These are phyloP conservation scores for Morpho achilles DNA, from an alignment of 2,888 invertebrate genomes.

Conservation along the genomic window DNA sequence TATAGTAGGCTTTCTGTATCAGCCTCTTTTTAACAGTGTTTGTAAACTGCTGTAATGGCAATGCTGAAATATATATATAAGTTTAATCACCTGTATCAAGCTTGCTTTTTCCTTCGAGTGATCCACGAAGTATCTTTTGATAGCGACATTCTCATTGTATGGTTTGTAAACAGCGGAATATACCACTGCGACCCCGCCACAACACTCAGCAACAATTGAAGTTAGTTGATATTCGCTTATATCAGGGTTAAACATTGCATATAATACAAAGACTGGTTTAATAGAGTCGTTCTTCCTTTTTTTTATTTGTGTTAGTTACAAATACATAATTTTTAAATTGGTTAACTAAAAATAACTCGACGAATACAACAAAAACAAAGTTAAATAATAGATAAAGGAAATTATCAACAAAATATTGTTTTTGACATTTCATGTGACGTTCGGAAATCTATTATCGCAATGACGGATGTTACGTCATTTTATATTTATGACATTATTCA, in stretches of 20 bases:
- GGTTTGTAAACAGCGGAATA: slow-evolving; percentile 84
- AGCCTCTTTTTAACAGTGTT: too few relatives aligned
- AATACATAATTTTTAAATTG: slow-evolving; percentile 20
- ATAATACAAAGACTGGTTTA: background rate
- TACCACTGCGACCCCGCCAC: slow-evolving; percentile 84
- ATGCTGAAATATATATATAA: too few relatives aligned
- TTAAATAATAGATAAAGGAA: slow-evolving; percentile 5
- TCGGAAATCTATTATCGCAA: slow-evolving; percentile 1
- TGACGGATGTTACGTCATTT: too few relatives aligned
- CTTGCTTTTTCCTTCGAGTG: slow-evolving; percentile 81
- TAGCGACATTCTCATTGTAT: slow-evolving; percentile 82
- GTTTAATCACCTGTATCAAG: slow-evolving; percentile 73
- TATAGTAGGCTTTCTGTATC: too few relatives aligned
- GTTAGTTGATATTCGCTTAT: slow-evolving; percentile 83
- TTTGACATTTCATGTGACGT: slow-evolving; percentile 14
- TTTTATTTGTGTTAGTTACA: slow-evolving; percentile 1
- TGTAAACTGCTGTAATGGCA: too few relatives aligned
- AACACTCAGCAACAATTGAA: slow-evolving; percentile 83
- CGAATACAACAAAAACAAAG: slow-evolving; percentile 13
- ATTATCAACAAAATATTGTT: slow-evolving; percentile 12
- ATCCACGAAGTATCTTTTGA: slow-evolving; percentile 88
- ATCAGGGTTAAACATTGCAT: slow-evolving; percentile 78
- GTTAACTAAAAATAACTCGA: slow-evolving; percentile 5
- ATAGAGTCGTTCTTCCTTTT: background rate
- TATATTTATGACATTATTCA: too few relatives aligned